Evolutionary conservation across 2,888 invertebrate species (phyloP).

Genomic region (Colletes collaris): DNA sequence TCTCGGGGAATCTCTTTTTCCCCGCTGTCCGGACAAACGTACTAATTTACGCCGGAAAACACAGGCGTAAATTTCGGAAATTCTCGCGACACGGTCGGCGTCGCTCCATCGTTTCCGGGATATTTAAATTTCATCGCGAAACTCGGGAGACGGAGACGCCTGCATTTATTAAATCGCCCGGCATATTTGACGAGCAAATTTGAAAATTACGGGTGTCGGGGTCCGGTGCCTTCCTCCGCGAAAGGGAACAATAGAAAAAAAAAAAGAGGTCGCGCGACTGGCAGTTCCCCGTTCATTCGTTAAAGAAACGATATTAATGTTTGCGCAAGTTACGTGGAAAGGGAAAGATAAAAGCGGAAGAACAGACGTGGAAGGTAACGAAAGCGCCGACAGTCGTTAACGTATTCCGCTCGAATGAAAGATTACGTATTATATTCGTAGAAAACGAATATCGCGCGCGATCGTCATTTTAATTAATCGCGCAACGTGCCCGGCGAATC

Average conservation of each 20-base stretch:
- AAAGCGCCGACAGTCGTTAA: conserved; percentile 5
- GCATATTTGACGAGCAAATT: conserved; percentile 62
- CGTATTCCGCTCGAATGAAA: conserved; percentile 39
- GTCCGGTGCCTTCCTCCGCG: background rate
- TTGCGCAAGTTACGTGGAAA: conserved; percentile 34
- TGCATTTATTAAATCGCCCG: conserved; percentile 64
- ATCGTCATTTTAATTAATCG: conserved; percentile 50
- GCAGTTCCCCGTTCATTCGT: conserved; percentile 38
- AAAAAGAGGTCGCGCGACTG: background rate
- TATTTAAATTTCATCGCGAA: conserved; percentile 67
- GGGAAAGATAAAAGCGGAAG: background rate
- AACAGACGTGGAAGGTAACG: background rate
- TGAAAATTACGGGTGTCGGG: conserved; percentile 51
- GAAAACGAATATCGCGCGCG: conserved; percentile 12
- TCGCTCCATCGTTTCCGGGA: conserved; percentile 1
- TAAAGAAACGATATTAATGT: conserved; percentile 49
- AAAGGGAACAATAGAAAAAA: background rate
- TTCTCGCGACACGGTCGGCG: background rate
- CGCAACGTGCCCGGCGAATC: conserved; percentile 23
- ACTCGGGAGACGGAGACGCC: conserved; percentile 53
- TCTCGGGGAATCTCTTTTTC: conserved; percentile 59
- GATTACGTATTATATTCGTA: conserved; percentile 24
- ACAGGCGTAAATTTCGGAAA: background rate
- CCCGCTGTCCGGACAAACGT: conserved; percentile 18
- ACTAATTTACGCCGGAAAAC: conserved; percentile 57